These are phyloP conservation scores for Lutjanus argentimaculatus DNA, from an alignment of 2,797 vertebrate species.

Conservation along the genomic window DNA sequence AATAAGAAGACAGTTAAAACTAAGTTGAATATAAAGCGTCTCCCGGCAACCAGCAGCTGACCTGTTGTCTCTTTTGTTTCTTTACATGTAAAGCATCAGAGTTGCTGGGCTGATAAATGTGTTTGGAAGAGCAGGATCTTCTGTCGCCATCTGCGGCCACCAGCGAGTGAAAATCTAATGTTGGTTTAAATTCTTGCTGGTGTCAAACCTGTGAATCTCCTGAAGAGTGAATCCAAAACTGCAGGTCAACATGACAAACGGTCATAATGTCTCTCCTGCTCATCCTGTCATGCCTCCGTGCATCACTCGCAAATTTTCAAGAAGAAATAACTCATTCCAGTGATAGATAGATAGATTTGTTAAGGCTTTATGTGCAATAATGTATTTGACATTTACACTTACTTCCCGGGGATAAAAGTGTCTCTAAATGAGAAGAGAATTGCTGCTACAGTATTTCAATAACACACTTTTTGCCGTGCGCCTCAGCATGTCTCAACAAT, in stretches of 20 bases:
- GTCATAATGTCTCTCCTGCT: neutral
- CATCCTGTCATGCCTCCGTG: constrained; percentile 5
- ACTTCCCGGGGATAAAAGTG: constrained; percentile 21
- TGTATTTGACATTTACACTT: constrained; percentile 23
- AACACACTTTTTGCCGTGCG: constrained; percentile 6
- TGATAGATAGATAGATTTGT: neutral
- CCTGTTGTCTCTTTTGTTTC: neutral
- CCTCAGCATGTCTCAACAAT: constrained; percentile 29
- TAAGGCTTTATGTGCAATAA: neutral
- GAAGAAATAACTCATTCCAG: constrained; percentile 7
- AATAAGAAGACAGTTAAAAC: constrained; percentile 31
- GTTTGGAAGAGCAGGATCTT: constrained; percentile 8
- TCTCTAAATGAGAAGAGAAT: constrained; percentile 34
- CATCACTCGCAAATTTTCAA: neutral
- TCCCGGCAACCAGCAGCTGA: constrained; percentile 12
- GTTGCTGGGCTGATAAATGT: constrained; percentile 6
- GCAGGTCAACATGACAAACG: constrained; percentile 26
- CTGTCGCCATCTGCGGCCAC: constrained; percentile 3
- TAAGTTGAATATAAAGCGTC: constrained; percentile 15
- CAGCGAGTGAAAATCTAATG: constrained; percentile 5
- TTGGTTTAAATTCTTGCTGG: constrained; percentile 15
- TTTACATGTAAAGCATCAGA: constrained; percentile 7
- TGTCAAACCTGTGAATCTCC: constrained; percentile 19
- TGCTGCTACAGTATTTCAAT: constrained; percentile 38
- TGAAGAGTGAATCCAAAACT: neutral